Conservation (phyloP, 2,797 vertebrate genomes). For the Poecile montanus region DNA sequence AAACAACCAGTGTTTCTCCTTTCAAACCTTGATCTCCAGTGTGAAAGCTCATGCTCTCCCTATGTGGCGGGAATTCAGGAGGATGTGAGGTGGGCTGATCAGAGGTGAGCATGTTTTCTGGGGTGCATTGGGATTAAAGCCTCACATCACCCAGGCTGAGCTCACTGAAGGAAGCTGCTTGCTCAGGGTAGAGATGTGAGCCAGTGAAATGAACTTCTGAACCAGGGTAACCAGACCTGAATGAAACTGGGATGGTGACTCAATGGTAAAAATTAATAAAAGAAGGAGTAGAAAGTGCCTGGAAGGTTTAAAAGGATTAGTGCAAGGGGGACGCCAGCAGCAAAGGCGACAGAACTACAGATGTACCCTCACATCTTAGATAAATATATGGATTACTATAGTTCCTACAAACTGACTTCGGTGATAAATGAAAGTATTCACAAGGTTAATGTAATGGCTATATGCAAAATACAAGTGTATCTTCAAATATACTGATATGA, state of each 20-base stretch:
- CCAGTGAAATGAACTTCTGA: background rate
- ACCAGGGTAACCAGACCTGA: background rate
- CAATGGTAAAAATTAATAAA: background rate
- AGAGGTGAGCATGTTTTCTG: background rate
- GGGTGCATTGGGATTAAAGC: background rate
- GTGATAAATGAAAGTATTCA: background rate
- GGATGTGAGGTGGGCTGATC: background rate
- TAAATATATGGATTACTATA: background rate
- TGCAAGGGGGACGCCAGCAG: background rate
- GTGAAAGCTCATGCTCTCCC: background rate
- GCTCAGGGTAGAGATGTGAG: too few species aligned
- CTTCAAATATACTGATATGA: background rate
- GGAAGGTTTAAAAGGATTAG: background rate
- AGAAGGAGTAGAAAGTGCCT: background rate
- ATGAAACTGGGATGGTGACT: background rate
- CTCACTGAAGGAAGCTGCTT: background rate
- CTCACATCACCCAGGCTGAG: background rate
- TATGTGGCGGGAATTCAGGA: background rate
- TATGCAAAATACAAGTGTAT: background rate
- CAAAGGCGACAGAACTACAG: background rate
- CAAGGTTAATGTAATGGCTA: background rate
- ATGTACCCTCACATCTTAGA: background rate
- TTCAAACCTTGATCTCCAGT: background rate
- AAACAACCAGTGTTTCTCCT: slow-evolving; percentile 35
- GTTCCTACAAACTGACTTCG: background rate